Evolutionary conservation across 37 sponge, comb jelly and placozoan species (phyloP).

Genomic region (Beroe forskalii): DNA sequence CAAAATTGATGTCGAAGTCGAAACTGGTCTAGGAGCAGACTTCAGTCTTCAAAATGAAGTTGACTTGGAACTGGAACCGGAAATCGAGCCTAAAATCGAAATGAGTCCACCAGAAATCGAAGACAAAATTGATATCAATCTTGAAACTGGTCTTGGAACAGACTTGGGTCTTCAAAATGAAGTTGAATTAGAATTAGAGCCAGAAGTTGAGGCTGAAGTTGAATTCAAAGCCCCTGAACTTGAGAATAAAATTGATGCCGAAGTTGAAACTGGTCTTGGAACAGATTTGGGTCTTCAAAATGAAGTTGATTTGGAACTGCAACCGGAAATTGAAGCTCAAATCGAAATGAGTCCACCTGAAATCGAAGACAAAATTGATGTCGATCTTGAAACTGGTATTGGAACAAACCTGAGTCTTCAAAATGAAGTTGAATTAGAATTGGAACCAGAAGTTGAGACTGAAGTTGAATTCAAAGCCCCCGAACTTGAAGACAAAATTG

Average conservation of each 20-base stretch:
- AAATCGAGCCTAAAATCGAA: background rate
- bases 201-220: background rate
- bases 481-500: background rate
- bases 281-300: no score
- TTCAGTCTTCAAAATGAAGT: no score
- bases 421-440: no score
- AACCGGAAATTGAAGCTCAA: background rate
- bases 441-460: background rate
- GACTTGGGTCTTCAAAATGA: no score
- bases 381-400: no score
- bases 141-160: no score
- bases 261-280: no score
- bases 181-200: background rate
- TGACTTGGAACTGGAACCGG: background rate
- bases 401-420: no score
- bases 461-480: background rate
- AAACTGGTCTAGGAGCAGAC: no score
- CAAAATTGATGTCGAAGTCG: background rate
- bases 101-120: background rate
- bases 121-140: no score
- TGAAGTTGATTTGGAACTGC: no score
- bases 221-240: background rate
- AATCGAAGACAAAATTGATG: no score
- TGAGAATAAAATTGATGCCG: background rate
- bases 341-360: background rate